Evolutionary conservation across 2,888 invertebrate genomes (phyloP).

Genomic region (Andrena minutula): DNA sequence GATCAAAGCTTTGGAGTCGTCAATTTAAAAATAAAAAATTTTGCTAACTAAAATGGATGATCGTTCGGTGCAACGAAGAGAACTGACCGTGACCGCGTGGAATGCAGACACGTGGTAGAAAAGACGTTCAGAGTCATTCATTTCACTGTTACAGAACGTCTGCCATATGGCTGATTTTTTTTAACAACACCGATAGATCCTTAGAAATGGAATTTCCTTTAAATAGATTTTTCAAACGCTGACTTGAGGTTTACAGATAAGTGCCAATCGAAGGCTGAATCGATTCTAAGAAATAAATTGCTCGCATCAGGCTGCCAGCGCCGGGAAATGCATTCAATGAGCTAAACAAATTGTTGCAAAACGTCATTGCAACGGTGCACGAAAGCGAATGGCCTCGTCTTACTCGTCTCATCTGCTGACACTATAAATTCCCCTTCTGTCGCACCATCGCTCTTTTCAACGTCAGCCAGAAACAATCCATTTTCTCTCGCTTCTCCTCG

Average conservation of each 20-base stretch:
- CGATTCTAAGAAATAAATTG: not conserved
- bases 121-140: constrained; percentile 21
- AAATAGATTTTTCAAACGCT: not conserved
- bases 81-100: constrained; percentile 36
- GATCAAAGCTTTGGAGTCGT: not conserved
- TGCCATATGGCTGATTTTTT: not conserved
- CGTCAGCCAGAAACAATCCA: constrained; percentile 9
- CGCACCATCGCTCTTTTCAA: not conserved
- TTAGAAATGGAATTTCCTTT: not conserved
- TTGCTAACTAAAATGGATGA: not conserved
- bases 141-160: not conserved
- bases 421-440: constrained; percentile 2
- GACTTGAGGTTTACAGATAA: not conserved
- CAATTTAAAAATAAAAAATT: not conserved
- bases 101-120: constrained; percentile 57
- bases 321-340: not conserved
- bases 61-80: not conserved
- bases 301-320: too few species aligned
- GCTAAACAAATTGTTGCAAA: constrained; percentile 4
- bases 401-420: constrained; percentile 13
- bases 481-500: not conserved
- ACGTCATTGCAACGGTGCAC: not conserved
- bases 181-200: not conserved
- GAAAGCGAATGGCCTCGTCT: not conserved
- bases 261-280: not conserved